Evolutionary conservation across 2,113 vertebrate genomes (phyloP).

Genomic region (Protobothrops mucrosquamatus): DNA sequence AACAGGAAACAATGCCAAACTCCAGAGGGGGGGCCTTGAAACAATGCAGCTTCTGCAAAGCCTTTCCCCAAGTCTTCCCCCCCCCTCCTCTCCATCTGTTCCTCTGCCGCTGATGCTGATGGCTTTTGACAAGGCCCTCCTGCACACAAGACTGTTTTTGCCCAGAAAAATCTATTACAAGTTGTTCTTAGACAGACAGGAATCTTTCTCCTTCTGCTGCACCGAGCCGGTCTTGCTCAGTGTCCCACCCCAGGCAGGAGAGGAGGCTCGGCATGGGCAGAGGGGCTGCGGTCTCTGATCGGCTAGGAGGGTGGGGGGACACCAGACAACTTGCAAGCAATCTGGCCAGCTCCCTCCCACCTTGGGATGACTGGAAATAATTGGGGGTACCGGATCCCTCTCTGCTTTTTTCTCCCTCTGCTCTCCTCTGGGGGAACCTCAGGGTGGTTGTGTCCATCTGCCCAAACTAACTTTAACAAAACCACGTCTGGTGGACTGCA

Average conservation of each 20-base stretch:
- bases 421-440: not conserved
- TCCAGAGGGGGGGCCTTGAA: constrained; percentile 2
- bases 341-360: not conserved
- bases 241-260: constrained; percentile 44
- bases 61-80: not conserved
- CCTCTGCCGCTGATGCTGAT: constrained; percentile 59
- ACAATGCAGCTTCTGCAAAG: not conserved
- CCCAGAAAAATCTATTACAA: constrained; percentile 33
- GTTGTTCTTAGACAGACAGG: constrained; percentile 63
- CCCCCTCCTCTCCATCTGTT: constrained; percentile 65
- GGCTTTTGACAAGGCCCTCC: constrained; percentile 65
- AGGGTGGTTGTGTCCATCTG: not conserved
- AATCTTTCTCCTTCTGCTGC: constrained; percentile 56
- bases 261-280: constrained; percentile 17
- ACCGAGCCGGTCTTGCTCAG: constrained; percentile 41
- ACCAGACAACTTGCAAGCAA: not conserved
- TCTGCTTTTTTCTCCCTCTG: not conserved
- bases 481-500: not conserved
- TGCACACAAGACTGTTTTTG: constrained; percentile 62
- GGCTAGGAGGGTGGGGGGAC: constrained; percentile 23
- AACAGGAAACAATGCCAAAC: constrained; percentile 17
- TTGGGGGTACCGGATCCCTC: not conserved
- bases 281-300: constrained; percentile 42
- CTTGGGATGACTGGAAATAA: not conserved
- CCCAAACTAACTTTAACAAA: not conserved